Evolutionary conservation across 2,888 invertebrate species (phyloP), one percentile per base, ranked within the genome.

Genomic region (Clostera curtula): DNA sequence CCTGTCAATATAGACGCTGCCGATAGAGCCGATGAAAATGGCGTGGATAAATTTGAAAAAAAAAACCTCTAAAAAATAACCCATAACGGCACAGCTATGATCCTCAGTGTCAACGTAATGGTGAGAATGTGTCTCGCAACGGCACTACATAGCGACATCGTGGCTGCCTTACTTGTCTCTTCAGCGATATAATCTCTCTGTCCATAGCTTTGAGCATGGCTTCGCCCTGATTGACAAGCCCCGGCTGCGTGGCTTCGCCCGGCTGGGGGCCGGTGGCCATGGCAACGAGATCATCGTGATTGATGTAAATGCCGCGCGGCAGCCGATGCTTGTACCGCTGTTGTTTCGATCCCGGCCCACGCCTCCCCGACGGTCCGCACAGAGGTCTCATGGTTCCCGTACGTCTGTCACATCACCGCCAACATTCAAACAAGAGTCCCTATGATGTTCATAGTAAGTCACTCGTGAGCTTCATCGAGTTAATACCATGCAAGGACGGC

Each of bases 291-390:
- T 97, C 97, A 80, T 97, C 97, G 83, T 96, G 94, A 88, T 96
- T 96, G 85, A 98, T 93, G 87, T 95, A 95, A 92, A 98, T 96
- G 80, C 97, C 97, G 60, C 93, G 92, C 38, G 97, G 97, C 58
- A 97, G 93, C 72, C 94, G 93, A 66, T 96, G 91, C 82, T 90
- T 90, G 83, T 89, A 89, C 49, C 74, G 74, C 63, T 73, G 79
- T 61, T 75, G 77, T 63, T 84, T 84, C 48, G 80, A 68, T 53
- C 77, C 75, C 47, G 75, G 73, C 45, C 86, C 87, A 68, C 86
- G 84, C 49, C 87, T 80, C 50, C 88, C 82, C 49, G 85, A 73
- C 39, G 89, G 91, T 51, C 93, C 93, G 66, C 91, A 90, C 61
- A 92, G 90, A 59, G 93, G 93, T 61, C 93, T 87, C 84, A 90